Base-by-base conservation (phyloP, 2,888 invertebrate genomes). In the Villa cingulata region DNA sequence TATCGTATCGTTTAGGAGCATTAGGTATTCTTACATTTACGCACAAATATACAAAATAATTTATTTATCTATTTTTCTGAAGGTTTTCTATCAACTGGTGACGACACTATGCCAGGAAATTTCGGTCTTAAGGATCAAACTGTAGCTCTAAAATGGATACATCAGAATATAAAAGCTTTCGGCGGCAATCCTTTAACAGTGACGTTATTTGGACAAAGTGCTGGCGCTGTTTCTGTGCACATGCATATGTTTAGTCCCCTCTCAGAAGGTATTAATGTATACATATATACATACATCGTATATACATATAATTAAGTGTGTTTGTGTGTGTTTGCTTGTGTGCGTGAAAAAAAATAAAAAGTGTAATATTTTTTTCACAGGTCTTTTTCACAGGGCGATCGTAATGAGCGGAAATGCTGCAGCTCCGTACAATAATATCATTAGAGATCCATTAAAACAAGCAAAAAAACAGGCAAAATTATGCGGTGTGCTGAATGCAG, bases 41-140 rank as follows among this genome's bases (percentile, higher is more conserved):
- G n/a, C n/a, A n/a, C n/a, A n/a, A n/a, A n/a, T n/a, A n/a, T n/a
- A n/a, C n/a, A n/a, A n/a, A n/a, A n/a, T n/a, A n/a, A n/a, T n/a
- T n/a, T n/a, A n/a, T n/a, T n/a, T 23, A 6, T 6, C 23, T 7
- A 23, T 23, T 23, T 23, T 7, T 23, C 7, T 23, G 23, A 6
- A 67, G 72, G 72, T 1, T 72, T 72, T 47, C 61, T 72, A 2
- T 70, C 70, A 37, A 73, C 73, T 2, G 59, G 66, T 10, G 74
- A 73, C 50, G 60, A 63, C 1, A 62, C 58, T 10, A 66, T 72
- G 43, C 66, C 73, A 1, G 74, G 74, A 0, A 74, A 74, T 52
- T 72, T 69, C 53, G 74, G 64, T 0, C 56, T 74, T 0, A 74
- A 74, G 56, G 74, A 74, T 60, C 73, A 74, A 58, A 62, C 66